phyloP scores from a whole-genome alignment of 1,140 invertebrate species.

The Anthonomus grandis region DNA sequence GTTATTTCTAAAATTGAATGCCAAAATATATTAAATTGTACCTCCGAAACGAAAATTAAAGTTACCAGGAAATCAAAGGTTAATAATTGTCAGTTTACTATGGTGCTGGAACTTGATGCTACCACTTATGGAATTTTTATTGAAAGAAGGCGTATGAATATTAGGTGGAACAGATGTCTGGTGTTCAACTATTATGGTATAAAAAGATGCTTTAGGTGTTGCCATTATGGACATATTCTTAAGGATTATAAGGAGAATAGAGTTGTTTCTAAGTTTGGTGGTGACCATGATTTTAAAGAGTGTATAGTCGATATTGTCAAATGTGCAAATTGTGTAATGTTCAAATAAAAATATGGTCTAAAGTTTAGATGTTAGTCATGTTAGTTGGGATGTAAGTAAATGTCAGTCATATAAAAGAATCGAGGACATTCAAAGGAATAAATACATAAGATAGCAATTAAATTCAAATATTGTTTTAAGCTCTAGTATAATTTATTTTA shows the following conservation, averaged over 20 bases:
- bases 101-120: not conserved
- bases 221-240: not conserved
- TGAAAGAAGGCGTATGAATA: not conserved
- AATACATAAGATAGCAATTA: no score
- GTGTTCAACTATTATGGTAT: constrained; percentile 1
- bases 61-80: no score
- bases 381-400: constrained; percentile 5
- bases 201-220: no score
- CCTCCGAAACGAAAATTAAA: no score
- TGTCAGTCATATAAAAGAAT: no score
- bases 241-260: constrained; percentile 13
- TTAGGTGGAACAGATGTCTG: not conserved
- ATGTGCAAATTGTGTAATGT: constrained; percentile 12
- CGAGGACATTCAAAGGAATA: no score
- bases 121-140: no score
- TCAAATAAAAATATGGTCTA: constrained; percentile 17
- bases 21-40: no score
- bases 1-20: no score
- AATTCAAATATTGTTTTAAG: no score
- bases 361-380: constrained; percentile 18
- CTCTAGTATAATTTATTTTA: constrained; percentile 5
- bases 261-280: constrained; percentile 14
- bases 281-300: constrained; percentile 18
- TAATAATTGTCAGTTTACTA: no score
- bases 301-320: no score